Percentiles rank a stretch among this genome's conserved stretches.
These are phyloP conservation scores for Urophycis tenuis DNA, from an alignment of 2,797 vertebrate species.

Conservation along the genomic window DNA sequence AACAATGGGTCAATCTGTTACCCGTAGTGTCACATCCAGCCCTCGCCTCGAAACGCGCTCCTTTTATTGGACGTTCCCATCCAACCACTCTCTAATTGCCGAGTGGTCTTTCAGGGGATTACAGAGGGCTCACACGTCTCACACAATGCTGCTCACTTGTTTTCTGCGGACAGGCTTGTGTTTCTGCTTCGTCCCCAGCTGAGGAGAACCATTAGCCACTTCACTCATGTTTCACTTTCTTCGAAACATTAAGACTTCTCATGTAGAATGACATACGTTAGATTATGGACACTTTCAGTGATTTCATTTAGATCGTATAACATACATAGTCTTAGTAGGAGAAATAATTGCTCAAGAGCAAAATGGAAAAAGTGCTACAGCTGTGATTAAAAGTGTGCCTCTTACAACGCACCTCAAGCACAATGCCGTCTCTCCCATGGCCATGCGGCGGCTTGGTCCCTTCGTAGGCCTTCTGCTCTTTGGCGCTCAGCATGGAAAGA, in stretches of 20 bases:
- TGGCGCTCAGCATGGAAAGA: slow-evolving; percentile 74
- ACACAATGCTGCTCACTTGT: no score
- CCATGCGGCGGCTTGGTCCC: slow-evolving; percentile 55
- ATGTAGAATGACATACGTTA: not conserved
- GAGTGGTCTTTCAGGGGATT: no score
- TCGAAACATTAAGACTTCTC: not conserved
- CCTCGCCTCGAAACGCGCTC: no score
- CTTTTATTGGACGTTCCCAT: no score
- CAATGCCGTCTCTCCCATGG: slow-evolving; percentile 64
- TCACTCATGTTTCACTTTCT: no score
- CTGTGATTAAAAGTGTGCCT: not conserved
- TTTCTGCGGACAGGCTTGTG: no score
- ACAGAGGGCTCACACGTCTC: no score
- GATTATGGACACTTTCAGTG: not conserved
- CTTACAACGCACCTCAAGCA: slow-evolving; percentile 71
- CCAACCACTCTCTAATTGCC: no score
- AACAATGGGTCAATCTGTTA: no score
- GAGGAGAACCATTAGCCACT: no score
- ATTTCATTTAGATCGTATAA: not conserved
- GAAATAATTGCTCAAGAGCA: not conserved
- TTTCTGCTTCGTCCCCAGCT: no score
- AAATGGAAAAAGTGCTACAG: not conserved
- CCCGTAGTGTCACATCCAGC: no score
- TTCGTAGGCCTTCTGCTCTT: slow-evolving; percentile 73
- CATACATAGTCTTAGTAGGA: not conserved